Evolutionary conservation across 2,888 invertebrate species (phyloP), one percentile per base, ranked within the genome.

Genomic region (Diloba caeruleocephala): DNA sequence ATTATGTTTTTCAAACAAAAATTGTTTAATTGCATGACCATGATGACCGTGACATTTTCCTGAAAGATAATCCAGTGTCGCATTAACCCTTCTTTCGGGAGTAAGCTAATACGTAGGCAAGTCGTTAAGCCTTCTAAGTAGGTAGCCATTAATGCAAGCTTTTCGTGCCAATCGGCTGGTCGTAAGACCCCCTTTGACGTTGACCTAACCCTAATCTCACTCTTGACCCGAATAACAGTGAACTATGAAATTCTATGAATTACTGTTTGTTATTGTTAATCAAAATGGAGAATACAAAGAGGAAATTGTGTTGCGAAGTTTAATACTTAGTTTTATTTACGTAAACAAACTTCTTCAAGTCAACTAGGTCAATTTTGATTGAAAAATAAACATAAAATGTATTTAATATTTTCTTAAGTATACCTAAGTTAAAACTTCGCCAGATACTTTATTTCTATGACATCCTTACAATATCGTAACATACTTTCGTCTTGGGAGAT

Each of bases 101-200:
- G 19, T 32, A 53, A 66, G 66, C 46, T 36, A 57, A 56, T 61
- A 61, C 38, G 63, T 59, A 37, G 19, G 38, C 53, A 45, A 67
- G 62, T 76, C 71, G 76, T 76, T 79, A 73, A 62, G 12, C 17
- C 17, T 15, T 57, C 57, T 58, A 62, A 59, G 51, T 49, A 65
- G 68, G 51, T 69, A 76, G 76, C 72, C 81, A 85, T 90, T 91
- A 92, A 91, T 91, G 90, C 88, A 85, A 81, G 82, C 82, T 88
- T 92, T 81, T 78, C 92, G 91, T 90, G 92, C 84, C 85, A 82
- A 82, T 85, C 78, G 69, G 54, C 49, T 49, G 46, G 45, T 34
- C 38, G 48, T 65, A 69, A 65, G 65, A 67, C 51, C 55, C 75
- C 78, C 70, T 77, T 21, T 60, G 50, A 28, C 14, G 50, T 65